Conservation (phyloP, 2,797 vertebrate species). For the Megaceryle alcyon region DNA sequence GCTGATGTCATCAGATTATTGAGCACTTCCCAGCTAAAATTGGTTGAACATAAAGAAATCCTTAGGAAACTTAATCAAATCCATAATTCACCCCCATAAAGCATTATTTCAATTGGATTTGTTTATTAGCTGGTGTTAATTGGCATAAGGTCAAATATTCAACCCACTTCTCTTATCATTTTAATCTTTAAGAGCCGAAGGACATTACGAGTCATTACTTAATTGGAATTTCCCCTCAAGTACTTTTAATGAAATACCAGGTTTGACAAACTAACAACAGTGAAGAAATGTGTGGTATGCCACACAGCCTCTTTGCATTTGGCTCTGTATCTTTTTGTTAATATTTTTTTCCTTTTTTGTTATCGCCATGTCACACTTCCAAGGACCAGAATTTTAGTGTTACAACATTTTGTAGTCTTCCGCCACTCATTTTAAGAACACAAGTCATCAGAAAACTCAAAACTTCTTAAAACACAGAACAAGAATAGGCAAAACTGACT, state of each 20-base stretch:
- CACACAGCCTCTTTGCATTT: neutral
- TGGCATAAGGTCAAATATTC: constrained; percentile 29
- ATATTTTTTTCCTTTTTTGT: neutral
- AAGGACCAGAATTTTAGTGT: neutral
- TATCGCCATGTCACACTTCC: neutral
- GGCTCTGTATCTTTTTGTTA: neutral
- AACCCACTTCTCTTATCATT: neutral
- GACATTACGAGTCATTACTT: neutral
- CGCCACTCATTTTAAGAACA: neutral
- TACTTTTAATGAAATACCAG: neutral
- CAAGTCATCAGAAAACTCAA: neutral
- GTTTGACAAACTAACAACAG: neutral
- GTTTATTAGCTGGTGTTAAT: neutral
- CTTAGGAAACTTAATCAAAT: constrained; percentile 7
- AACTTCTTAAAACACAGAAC: neutral
- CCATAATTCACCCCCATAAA: neutral
- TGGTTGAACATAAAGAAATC: neutral
- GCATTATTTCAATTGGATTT: neutral
- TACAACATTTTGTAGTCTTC: neutral
- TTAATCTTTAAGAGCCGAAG: neutral
- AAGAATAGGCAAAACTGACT: neutral
- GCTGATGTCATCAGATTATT: neutral
- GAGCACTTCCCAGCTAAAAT: neutral
- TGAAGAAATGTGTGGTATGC: neutral
- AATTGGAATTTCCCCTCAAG: constrained; percentile 35